Conservation (phyloP, 1,140 invertebrate species). For the Lepidurus packardi region DNA sequence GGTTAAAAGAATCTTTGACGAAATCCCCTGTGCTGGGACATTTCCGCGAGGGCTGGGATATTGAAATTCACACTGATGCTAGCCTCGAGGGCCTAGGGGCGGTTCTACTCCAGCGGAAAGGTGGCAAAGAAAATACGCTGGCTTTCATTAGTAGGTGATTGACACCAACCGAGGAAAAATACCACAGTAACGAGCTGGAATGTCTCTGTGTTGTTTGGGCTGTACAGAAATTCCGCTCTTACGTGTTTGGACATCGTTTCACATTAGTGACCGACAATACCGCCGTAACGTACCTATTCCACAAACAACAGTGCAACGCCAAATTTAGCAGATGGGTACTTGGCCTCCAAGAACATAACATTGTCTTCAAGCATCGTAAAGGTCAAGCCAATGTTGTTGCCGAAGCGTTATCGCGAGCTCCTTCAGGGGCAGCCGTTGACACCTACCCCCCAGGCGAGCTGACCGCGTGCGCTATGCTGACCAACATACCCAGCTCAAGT, state of each 20-base stretch:
- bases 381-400: constrained; percentile 38
- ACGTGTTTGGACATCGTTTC: constrained; percentile 44
- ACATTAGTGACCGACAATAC: constrained; percentile 46
- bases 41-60: constrained; percentile 33
- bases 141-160: constrained; percentile 27
- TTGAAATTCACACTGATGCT: constrained; percentile 43
- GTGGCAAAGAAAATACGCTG: not conserved
- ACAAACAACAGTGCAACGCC: constrained; percentile 39
- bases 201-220: constrained; percentile 44
- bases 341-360: constrained; percentile 38
- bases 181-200: constrained; percentile 45
- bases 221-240: constrained; percentile 42
- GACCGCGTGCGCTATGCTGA: not conserved
- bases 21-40: constrained; percentile 26
- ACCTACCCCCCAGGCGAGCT: not conserved
- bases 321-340: constrained; percentile 41
- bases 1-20: constrained; percentile 13
- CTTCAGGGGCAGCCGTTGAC: not conserved
- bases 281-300: constrained; percentile 43
- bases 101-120: constrained; percentile 42
- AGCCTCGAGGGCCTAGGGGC: constrained; percentile 42
- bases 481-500: not conserved
- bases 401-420: constrained; percentile 37
- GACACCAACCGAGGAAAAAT: constrained; percentile 36
- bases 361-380: constrained; percentile 38